Conservation (phyloP, 2,888 invertebrate genomes). For the Temnothorax ravouxi region DNA sequence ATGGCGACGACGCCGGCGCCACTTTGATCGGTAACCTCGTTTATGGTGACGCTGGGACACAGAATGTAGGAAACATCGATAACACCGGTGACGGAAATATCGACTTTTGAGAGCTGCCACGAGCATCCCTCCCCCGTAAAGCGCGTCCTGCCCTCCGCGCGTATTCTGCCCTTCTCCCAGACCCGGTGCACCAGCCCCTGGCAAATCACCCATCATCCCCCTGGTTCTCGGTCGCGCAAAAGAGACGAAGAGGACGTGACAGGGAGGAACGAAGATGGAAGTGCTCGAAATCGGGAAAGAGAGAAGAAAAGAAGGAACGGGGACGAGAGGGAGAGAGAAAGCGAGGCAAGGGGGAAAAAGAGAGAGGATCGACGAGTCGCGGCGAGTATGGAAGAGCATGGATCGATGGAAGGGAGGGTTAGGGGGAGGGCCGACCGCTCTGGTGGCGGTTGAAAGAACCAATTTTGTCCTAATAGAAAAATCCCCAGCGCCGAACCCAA, state of each 20-base stretch:
- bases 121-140: conserved; percentile 70
- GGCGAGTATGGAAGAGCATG: conserved; percentile 68
- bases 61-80: conserved; percentile 84
- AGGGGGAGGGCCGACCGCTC: conserved; percentile 76
- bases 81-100: conserved; percentile 85
- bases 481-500: conserved; percentile 86
- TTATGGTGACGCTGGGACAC: conserved; percentile 83
- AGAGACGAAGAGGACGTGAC: conserved; percentile 64
- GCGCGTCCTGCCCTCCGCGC: conserved; percentile 47
- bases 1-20: conserved; percentile 61
- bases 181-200: conserved; percentile 73
- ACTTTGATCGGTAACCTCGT: conserved; percentile 84
- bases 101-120: conserved; percentile 83
- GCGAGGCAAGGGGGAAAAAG: conserved; percentile 27
- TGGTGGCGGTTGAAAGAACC: conserved; percentile 86
- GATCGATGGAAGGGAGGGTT: conserved; percentile 61
- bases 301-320: conserved; percentile 59
- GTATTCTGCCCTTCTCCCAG: conserved; percentile 55
- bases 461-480: conserved; percentile 87
- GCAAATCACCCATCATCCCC: conserved; percentile 74
- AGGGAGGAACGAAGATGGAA: conserved; percentile 47
- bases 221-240: conserved; percentile 66
- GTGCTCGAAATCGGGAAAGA: conserved; percentile 56
- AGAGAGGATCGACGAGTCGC: conserved; percentile 71
- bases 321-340: conserved; percentile 51